Conservation (phyloP, 2,797 vertebrate species). For the Anguilla obscura region DNA sequence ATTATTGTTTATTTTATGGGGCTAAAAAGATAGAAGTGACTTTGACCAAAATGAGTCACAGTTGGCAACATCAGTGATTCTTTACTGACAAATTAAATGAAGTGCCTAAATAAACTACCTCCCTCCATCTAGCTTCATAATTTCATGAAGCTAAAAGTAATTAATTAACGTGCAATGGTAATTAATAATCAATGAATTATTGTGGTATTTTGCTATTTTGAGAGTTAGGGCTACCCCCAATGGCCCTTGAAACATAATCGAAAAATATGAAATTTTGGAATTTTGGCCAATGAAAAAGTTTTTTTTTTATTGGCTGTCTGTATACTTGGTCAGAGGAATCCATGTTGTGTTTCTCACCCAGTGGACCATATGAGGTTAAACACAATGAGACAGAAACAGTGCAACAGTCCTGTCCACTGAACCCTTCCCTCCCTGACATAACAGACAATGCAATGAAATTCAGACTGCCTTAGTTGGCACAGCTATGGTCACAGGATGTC, state of each 20-base stretch:
- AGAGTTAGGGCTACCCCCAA: background rate
- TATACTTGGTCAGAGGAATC: background rate
- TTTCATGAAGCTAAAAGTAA: too few relatives aligned
- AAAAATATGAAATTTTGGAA: background rate
- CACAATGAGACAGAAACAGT: background rate
- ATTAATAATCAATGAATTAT: too few relatives aligned
- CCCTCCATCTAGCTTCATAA: too few relatives aligned
- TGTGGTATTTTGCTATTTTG: too few relatives aligned
- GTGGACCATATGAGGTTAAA: background rate
- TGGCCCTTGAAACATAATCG: background rate
- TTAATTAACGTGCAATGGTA: too few relatives aligned
- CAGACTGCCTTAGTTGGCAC: background rate
- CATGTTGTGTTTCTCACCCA: background rate
- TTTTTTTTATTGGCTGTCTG: background rate
- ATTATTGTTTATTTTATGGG: slow-evolving; percentile 30
- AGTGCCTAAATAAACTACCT: too few relatives aligned
- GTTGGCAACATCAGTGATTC: background rate
- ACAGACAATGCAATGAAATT: background rate
- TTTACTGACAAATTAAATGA: background rate
- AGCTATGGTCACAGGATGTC: background rate
- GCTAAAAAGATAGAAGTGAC: slow-evolving; percentile 8
- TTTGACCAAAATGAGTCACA: background rate
- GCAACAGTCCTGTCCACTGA: background rate
- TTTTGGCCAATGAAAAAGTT: background rate
- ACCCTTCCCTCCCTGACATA: background rate